A percentile compares a stretch with the other conserved stretches of the same genome.
phyloP scores from a whole-genome alignment of 2,888 invertebrate genomes.

The Hanleya hanleyi region DNA sequence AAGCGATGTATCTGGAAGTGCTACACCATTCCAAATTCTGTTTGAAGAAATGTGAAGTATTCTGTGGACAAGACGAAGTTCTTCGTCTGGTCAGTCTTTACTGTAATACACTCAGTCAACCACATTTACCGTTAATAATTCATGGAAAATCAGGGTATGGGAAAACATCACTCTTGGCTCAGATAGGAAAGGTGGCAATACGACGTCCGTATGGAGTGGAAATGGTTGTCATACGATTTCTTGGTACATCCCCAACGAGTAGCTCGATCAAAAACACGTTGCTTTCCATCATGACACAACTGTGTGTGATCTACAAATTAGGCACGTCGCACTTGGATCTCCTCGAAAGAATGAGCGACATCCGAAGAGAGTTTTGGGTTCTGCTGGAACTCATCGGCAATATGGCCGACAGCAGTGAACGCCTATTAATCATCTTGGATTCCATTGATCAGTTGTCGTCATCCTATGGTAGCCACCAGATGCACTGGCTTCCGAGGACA shows the following conservation, averaged over 20 bases:
- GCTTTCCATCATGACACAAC: conserved; percentile 31
- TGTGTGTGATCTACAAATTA: conserved; percentile 18
- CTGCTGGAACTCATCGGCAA: conserved; percentile 45
- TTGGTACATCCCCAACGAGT: conserved; percentile 44
- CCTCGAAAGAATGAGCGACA: conserved; percentile 48
- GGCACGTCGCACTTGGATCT: not conserved
- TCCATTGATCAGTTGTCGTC: conserved; percentile 41
- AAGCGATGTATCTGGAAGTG: conserved; percentile 42
- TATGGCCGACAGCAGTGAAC: not conserved
- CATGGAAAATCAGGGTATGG: conserved; percentile 40
- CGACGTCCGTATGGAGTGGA: conserved; percentile 22
- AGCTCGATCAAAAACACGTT: conserved; percentile 26
- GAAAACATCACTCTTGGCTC: conserved; percentile 40
- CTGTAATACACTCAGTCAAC: not conserved
- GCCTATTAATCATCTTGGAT: conserved; percentile 39
- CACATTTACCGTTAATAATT: conserved; percentile 22
- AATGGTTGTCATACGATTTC: conserved; percentile 31
- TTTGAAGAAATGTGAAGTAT: conserved; percentile 28
- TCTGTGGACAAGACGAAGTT: conserved; percentile 39
- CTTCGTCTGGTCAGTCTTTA: conserved; percentile 10
- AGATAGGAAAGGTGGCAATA: conserved; percentile 13
- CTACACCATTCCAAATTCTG: conserved; percentile 38
- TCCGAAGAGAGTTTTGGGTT: conserved; percentile 47
- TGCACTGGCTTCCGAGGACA: conserved; percentile 38
- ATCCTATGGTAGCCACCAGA: conserved; percentile 24